Evolutionary conservation across 2,113 vertebrate species (phyloP), one percentile per base, ranked within the genome.

Genomic region (Dryoscopus gambensis): DNA sequence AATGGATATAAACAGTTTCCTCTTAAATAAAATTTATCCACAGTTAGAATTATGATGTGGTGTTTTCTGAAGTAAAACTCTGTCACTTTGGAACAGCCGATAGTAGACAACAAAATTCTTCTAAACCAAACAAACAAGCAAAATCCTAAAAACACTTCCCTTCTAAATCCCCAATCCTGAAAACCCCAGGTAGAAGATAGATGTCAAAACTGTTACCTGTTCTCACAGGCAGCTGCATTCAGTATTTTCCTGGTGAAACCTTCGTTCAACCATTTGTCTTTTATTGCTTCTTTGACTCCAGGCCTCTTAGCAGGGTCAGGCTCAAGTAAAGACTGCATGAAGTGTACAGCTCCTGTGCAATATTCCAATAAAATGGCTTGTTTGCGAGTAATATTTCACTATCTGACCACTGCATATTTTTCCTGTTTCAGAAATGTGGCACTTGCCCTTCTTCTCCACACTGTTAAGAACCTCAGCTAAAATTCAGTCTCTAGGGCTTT

Each of bases 251-350:
- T 96, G 33, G 97, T 83, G 59, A 97, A 98, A 69, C 98, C 98
- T 96, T 99, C 97, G 0, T 98, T 98, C 90, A 99, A 65, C 98
- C 98, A 98, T 91, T 97, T 98, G 79, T 98, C 97, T 97, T 98
- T 98, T 97, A 98, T 98, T 28, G 97, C 98, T 87, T 98, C 97
- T 97, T 97, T 98, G 80, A 97, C 78, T 74, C 97, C 98, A 57
- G 98, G 98, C 21, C 98, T 97, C 93, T 99, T 98, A 23, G 55
- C 81, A 15, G 98, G 98, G 90, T 99, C 98, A 4, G 98, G 98
- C 94, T 99, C 98, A 80, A 99, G 97, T 39, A 98, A 98, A 64
- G 98, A 98, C 93, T 98, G 93, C 83, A 98, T 97, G 63, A 99
- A 98, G 17, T 97, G 97, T 55, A 98, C 96, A 12, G 98, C 98